Conservation (phyloP, 1,140 invertebrate species). For the Tetramorium simillimum region DNA sequence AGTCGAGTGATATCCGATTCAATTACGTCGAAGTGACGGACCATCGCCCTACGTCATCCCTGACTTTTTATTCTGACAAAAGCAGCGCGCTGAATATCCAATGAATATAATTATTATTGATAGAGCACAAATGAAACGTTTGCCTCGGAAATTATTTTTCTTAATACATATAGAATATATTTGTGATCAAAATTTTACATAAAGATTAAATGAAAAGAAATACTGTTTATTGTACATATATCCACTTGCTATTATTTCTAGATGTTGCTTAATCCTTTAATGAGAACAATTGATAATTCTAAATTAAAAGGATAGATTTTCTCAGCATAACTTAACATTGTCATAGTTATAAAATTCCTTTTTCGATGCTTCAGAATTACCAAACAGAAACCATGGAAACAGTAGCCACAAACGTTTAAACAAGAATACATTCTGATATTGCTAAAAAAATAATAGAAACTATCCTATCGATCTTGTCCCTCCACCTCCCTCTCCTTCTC, state of each 20-base stretch:
- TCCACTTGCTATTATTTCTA: neutral
- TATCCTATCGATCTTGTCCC: neutral
- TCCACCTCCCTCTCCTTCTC: neutral
- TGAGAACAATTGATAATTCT: neutral
- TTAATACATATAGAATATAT: neutral
- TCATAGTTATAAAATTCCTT: neutral
- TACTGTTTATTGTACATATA: neutral
- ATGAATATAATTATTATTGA: conserved; percentile 23
- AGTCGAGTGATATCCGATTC: conserved; percentile 57
- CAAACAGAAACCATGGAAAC: neutral
- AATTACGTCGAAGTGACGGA: conserved; percentile 55
- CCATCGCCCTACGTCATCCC: conserved; percentile 10
- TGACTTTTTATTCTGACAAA: conserved; percentile 28
- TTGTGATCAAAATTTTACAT: neutral
- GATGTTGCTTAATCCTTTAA: neutral
- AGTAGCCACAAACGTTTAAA: neutral
- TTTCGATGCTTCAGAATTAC: neutral
- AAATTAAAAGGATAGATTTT: neutral
- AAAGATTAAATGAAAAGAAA: neutral
- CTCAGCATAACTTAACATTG: neutral
- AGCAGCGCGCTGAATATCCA: neutral
- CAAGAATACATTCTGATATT: neutral
- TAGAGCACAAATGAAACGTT: neutral
- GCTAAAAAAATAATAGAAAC: conserved; percentile 37
- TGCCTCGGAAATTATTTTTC: neutral